Evolutionary conservation across 2,888 invertebrate species (phyloP).

Genomic region (Dendrolimus houi): DNA sequence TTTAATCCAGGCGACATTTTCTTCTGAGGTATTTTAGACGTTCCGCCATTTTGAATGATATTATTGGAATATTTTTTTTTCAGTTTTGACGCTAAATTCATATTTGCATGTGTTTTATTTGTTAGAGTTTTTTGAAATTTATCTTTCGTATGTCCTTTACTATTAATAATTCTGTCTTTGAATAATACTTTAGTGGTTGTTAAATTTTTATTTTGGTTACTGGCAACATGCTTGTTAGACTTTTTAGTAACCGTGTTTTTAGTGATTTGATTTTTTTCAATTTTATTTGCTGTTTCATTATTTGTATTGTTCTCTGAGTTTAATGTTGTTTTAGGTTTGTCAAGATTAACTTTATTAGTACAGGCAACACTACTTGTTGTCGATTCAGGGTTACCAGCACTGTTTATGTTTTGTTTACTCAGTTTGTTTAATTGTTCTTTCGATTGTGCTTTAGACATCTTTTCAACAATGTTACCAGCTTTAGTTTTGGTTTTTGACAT

Average conservation of each 20-base stretch:
- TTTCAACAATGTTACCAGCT: too few relatives aligned
- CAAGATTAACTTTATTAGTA: neutral
- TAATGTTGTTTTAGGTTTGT: neutral
- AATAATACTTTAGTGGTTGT: too few relatives aligned
- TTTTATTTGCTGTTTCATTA: conserved; percentile 1
- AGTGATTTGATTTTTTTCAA: neutral
- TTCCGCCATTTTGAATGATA: conserved; percentile 18
- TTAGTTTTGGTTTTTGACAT: too few relatives aligned
- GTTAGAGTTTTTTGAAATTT: neutral
- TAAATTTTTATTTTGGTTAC: neutral
- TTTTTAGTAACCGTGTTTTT: neutral
- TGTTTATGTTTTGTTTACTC: too few relatives aligned
- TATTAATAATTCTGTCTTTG: too few relatives aligned
- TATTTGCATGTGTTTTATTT: neutral
- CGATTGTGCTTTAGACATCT: too few relatives aligned
- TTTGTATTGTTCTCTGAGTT: conserved; percentile 1
- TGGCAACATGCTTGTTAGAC: conserved; percentile 1
- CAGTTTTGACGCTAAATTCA: neutral
- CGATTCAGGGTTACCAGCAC: too few relatives aligned
- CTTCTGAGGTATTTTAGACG: conserved; percentile 38
- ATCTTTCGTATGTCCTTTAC: neutral
- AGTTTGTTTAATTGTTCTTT: too few relatives aligned
- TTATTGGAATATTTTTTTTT: neutral
- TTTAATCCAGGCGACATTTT: conserved; percentile 17
- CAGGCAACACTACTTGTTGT: too few relatives aligned